Base-by-base conservation (phyloP, 2,113 vertebrate genomes). In the Ranitomeya imitator region DNA sequence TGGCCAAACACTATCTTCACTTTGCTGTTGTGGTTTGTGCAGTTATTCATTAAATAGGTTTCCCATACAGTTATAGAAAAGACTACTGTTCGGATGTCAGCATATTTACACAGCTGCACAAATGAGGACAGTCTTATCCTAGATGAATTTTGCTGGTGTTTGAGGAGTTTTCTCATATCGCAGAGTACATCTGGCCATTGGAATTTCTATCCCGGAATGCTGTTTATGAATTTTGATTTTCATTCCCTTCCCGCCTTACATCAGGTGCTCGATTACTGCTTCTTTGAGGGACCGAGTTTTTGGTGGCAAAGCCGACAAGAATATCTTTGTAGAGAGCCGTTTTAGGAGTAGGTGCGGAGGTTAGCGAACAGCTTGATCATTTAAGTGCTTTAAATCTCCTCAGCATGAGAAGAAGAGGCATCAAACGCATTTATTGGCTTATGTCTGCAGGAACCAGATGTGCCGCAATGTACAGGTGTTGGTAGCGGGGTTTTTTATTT, bases 161-260 rank as follows among this genome's bases (percentile, higher is more conserved):
- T 77, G 31, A 77, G 74, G 18, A 21, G 76, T n/a, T 78, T 78
- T 78, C 76, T 54, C 16, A 1, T 78, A 78, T 54, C 76, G 3
- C 26, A 14, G 37, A 76, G 73, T 51, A 78, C 76, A 78, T 54
- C 45, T 78, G 19, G 76, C 21, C 7, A 74, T 45, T 31, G 45
- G 71, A 74, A 18, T 74, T 45, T 51, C 37, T 74, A 18, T 74
- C 37, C 31, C 3, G 7, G 71, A 51, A 74, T 51, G 31, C 45
- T 74, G 71, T 74, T 74, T 74, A 74, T 74, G 31, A 74, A 18
- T 74, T 74, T 65, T 74, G 31, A 31, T 45, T 69, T 71, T 31
- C 71, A 74, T 74, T 45, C 31, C 71, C 31, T 45, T 16, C 9
- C 14, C 14, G 4, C 16, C 23, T 6, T 74, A 3, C 31, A 74